phyloP scores from a whole-genome alignment of 2,888 invertebrate species.

The Spicauda simplicius region DNA sequence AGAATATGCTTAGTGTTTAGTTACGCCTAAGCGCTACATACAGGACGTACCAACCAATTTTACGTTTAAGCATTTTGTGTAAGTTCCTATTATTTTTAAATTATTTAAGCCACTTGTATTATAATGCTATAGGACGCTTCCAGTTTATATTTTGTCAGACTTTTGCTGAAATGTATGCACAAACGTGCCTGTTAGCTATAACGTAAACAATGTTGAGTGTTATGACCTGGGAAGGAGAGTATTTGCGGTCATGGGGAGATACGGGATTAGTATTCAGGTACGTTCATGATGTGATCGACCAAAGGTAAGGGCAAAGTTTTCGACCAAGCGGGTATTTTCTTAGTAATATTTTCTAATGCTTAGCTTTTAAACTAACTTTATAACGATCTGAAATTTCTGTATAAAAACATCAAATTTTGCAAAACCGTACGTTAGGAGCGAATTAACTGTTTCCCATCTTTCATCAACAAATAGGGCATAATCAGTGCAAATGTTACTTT shows the following conservation, averaged over 20 bases:
- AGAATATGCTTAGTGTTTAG: no score
- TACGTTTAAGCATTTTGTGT: not conserved
- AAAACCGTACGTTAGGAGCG: not conserved
- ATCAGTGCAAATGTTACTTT: not conserved
- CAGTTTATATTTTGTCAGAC: not conserved
- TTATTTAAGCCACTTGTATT: not conserved
- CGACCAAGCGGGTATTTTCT: conserved; percentile 2
- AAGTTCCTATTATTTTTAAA: not conserved
- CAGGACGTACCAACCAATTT: not conserved
- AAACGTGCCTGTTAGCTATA: not conserved
- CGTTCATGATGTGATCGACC: not conserved
- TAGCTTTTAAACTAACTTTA: not conserved
- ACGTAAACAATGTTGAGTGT: not conserved
- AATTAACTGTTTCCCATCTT: not conserved
- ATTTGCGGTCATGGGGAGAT: not conserved
- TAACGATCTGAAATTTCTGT: not conserved
- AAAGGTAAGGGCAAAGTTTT: not conserved
- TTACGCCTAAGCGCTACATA: not conserved
- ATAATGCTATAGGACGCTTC: not conserved
- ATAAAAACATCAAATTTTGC: not conserved
- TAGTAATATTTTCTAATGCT: not conserved
- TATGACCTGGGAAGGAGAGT: not conserved
- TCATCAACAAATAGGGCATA: not conserved
- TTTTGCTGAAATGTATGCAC: not conserved
- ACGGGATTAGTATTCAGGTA: not conserved